Evolutionary conservation across 1,140 invertebrate genomes (phyloP).

Genomic region (Cotesia chilonis): DNA sequence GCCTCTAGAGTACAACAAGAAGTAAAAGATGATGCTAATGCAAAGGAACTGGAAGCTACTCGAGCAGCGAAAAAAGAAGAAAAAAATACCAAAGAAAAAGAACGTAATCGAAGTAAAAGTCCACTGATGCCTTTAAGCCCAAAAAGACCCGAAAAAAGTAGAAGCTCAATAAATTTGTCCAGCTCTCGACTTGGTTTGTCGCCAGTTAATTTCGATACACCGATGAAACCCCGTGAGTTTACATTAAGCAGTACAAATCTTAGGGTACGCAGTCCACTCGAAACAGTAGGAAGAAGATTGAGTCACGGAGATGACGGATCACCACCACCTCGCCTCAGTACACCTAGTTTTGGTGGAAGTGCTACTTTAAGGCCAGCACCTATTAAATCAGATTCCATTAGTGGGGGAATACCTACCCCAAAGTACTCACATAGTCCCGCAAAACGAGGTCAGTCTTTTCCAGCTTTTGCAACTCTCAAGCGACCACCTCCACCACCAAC

Average conservation of each 20-base stretch:
- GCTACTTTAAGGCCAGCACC: conserved; percentile 53
- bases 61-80: conserved; percentile 51
- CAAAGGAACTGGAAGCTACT: conserved; percentile 40
- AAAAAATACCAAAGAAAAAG: conserved; percentile 49
- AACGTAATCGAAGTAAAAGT: conserved; percentile 61
- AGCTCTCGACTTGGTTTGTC: conserved; percentile 57
- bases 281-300: conserved; percentile 59
- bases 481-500: conserved; percentile 44
- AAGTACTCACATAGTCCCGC: conserved; percentile 59
- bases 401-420: conserved; percentile 51
- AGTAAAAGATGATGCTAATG: conserved; percentile 51
- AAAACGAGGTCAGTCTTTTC: conserved; percentile 63
- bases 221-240: conserved; percentile 60
- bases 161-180: conserved; percentile 60
- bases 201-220: conserved; percentile 53
- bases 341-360: conserved; percentile 50
- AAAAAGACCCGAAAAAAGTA: conserved; percentile 55
- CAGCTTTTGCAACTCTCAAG: conserved; percentile 59
- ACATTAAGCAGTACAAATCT: conserved; percentile 62
- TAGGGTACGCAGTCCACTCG: conserved; percentile 59
- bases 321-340: conserved; percentile 52
- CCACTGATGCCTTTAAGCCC: conserved; percentile 59
- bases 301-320: conserved; percentile 62
- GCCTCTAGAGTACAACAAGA: conserved; percentile 60
- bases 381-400: conserved; percentile 54